A percentile compares a stretch with the other conserved stretches of the same genome.
Evolutionary conservation across 2,113 vertebrate species (phyloP).

Genomic region (Lathamus discolor): DNA sequence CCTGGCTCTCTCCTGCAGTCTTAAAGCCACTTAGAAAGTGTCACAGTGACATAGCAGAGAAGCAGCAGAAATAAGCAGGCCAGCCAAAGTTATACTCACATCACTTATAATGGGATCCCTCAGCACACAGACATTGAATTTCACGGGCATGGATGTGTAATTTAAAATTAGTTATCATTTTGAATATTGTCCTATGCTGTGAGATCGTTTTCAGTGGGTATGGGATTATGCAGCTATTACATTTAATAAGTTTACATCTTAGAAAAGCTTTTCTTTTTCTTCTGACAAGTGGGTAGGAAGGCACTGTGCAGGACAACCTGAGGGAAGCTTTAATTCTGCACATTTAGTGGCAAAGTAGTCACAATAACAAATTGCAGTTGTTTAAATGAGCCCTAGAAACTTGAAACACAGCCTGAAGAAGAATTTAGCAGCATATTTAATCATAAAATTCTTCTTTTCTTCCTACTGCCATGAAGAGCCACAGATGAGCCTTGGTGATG

Average conservation of each 20-base stretch:
- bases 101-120: neutral
- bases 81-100: neutral
- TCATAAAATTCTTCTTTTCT: neutral
- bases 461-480: neutral
- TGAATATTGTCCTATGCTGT: rapidly evolving
- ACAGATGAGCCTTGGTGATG: neutral
- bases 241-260: neutral
- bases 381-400: neutral
- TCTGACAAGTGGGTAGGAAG: neutral
- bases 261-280: neutral
- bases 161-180: neutral
- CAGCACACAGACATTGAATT: neutral
- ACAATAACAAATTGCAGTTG: neutral
- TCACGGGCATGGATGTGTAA: neutral
- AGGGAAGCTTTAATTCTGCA: neutral
- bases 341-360: neutral
- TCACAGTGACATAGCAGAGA: neutral
- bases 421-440: neutral
- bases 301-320: neutral
- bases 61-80: neutral
- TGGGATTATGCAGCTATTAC: neutral
- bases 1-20: neutral
- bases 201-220: neutral
- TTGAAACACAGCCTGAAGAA: neutral
- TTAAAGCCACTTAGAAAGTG: neutral